Base-by-base conservation (phyloP, 1,140 invertebrate genomes). In the Drosophila bifasciata region DNA sequence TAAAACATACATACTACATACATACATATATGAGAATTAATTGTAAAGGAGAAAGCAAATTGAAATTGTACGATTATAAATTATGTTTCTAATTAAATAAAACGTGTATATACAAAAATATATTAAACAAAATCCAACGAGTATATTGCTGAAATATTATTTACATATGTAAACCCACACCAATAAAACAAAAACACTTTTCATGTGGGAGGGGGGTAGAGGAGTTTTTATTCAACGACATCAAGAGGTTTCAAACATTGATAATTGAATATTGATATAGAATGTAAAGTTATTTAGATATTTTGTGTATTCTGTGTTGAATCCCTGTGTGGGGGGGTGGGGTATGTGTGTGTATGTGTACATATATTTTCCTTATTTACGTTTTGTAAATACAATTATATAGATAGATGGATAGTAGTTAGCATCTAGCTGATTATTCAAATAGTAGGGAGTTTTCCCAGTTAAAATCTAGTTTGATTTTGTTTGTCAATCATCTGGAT, bases 11-110 rank as follows among this genome's bases (percentile, higher is more conserved):
- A 77, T 70, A 86, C n/a, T n/a, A n/a, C n/a, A n/a, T n/a, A 77
- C 60, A 51, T 85, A 85, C 80, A 77, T 70, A 86, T 80, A 66
- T 50, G 51, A 79, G 59, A 86, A 57, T 66, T 77, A 80, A 80
- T 60, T 77, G 59, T 80, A 86, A 86, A 59, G 52, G 40, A 73
- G 5, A 59, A 74, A 53, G 48, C 46, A 48, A 80, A 83, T 64
- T 80, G 73, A 85, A 85, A 85, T 80, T 79, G 81, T 84, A 79
- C 49, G 60, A 80, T 77, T 81, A 77, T 80, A 77, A 76, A 79
- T 56, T 50, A 85, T 76, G 76, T 66, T 45, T 51, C 56, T 75
- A 75, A 74, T 61, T 79, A 61, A 85, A 84, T 76, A 68, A 84
- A 76, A 77, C 52, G 28, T 80, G 73, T 80, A 80, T 76, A 80